phyloP scores from a whole-genome alignment of 1,140 invertebrate species.

The Penaeus vannamei region DNA sequence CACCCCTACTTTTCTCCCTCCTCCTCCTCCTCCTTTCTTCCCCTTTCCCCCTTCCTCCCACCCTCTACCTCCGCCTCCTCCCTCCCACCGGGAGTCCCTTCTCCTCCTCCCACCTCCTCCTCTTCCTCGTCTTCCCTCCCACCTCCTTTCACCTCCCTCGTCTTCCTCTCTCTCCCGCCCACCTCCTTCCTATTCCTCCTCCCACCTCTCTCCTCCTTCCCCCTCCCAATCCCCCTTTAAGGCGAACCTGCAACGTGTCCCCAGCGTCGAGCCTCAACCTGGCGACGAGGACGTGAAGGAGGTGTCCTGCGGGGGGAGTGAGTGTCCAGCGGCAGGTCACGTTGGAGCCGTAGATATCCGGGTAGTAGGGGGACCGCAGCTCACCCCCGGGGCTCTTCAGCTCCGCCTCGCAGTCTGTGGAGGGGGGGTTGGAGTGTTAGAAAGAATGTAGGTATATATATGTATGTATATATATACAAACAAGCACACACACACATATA shows the following conservation, averaged over 20 bases:
- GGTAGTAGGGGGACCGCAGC: constrained; percentile 57
- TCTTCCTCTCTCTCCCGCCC: neutral
- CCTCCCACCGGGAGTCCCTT: no score
- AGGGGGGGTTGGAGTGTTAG: neutral
- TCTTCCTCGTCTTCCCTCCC: no score
- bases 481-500: neutral
- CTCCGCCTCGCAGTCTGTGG: constrained; percentile 42
- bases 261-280: constrained; percentile 48
- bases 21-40: no score
- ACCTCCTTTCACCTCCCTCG: neutral
- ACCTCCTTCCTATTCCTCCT: no score
- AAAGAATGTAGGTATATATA: neutral
- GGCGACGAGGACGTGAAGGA: constrained; percentile 48
- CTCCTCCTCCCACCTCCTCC: no score
- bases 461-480: neutral
- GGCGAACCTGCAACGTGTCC: constrained; percentile 51
- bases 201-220: no score
- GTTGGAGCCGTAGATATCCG: constrained; percentile 51
- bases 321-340: constrained; percentile 55
- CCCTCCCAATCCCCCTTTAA: neutral
- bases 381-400: constrained; percentile 12
- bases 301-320: constrained; percentile 23
- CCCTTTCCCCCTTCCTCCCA: no score
- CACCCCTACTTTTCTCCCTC: no score
- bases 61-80: no score